Evolutionary conservation across 1,140 invertebrate species (phyloP).

Genomic region (Eumeta japonica): DNA sequence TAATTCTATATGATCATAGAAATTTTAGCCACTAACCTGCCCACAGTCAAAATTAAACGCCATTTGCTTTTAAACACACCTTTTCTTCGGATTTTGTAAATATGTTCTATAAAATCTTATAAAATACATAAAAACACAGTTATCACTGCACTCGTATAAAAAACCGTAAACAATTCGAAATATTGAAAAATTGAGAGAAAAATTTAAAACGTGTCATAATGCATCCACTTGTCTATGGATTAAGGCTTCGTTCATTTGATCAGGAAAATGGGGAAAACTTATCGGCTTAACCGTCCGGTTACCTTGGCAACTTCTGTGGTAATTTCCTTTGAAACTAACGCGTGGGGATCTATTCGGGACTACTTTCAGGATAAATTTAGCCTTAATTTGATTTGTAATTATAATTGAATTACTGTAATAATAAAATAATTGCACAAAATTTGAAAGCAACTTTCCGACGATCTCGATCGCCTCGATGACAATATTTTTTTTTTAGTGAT

Average conservation of each 20-base stretch:
- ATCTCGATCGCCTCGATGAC: no score
- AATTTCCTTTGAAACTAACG: no score
- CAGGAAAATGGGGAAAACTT: constrained; percentile 35
- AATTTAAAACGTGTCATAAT: constrained; percentile 26
- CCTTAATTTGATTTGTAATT: no score
- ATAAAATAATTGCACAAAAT: no score
- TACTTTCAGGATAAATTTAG: no score
- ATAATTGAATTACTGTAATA: no score
- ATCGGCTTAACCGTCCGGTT: constrained; percentile 42
- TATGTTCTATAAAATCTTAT: constrained; percentile 5
- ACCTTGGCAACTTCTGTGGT: constrained; percentile 26
- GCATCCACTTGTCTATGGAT: constrained; percentile 7
- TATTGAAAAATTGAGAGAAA: constrained; percentile 20
- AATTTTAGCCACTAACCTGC: constrained; percentile 21
- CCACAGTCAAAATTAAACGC: constrained; percentile 47
- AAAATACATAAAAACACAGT: constrained; percentile 8
- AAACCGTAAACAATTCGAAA: constrained; percentile 21
- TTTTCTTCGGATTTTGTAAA: no score
- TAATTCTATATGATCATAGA: no score
- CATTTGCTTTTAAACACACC: no score
- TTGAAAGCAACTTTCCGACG: no score
- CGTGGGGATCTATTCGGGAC: no score
- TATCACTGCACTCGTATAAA: constrained; percentile 18
- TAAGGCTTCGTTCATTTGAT: constrained; percentile 13
- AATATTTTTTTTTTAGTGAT: no score